phyloP scores from a whole-genome alignment of 1,140 invertebrate species.

The Pantala flavescens region DNA sequence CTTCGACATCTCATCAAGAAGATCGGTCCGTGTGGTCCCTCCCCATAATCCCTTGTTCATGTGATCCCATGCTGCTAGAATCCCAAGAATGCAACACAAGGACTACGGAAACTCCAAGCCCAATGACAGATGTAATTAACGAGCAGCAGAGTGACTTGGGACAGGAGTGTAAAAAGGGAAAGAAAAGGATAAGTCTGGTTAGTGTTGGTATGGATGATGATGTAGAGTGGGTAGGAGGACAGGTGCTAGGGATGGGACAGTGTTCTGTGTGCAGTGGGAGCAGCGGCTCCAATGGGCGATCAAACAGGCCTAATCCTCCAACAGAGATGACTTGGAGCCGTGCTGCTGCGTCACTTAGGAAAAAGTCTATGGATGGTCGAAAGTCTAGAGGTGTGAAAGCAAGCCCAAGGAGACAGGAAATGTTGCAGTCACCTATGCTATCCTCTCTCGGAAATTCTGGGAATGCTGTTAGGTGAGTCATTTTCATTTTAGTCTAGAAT shows the following conservation, averaged over 20 bases:
- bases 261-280: conserved; percentile 18
- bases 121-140: background rate
- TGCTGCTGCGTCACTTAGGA: background rate
- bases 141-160: background rate
- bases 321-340: background rate
- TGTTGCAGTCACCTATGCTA: background rate
- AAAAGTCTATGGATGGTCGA: background rate
- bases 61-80: background rate
- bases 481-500: background rate
- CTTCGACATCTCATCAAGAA: background rate
- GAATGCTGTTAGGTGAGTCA: background rate
- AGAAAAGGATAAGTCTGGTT: conserved; percentile 1
- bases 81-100: background rate
- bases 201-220: background rate
- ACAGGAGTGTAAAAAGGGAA: background rate
- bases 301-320: background rate
- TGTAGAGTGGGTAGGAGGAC: conserved; percentile 17
- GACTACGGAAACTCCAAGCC: background rate
- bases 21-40: conserved; percentile 15
- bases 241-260: conserved; percentile 14
- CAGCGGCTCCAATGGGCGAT: background rate
- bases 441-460: background rate
- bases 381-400: background rate
- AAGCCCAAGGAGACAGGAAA: background rate
- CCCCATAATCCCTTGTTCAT: conserved; percentile 20